Evolutionary conservation across 2,888 invertebrate genomes (phyloP).

Genomic region (Euplagia quadripunctaria): DNA sequence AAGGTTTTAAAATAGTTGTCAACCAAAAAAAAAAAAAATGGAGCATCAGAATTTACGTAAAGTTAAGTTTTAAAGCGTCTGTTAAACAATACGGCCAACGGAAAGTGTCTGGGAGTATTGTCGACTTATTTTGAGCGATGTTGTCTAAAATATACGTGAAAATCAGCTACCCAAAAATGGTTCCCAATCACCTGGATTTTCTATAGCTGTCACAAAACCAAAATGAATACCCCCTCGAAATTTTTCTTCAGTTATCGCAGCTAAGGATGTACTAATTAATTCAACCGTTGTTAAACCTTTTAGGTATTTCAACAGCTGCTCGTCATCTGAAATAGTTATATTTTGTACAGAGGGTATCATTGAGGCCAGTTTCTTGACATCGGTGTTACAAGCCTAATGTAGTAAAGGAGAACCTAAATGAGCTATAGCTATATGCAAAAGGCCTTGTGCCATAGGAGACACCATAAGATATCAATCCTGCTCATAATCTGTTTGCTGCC

Average conservation of each 20-base stretch:
- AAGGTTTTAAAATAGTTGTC: no score
- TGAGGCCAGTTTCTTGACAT: conserved; percentile 65
- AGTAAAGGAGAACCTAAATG: conserved; percentile 84
- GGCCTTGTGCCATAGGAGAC: conserved; percentile 79
- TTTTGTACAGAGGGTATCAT: conserved; percentile 68
- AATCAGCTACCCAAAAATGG: no score
- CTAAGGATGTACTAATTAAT: conserved; percentile 68
- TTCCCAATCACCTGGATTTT: conserved; percentile 75
- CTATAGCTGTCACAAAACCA: conserved; percentile 82
- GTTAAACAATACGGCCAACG: no score
- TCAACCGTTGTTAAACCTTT: conserved; percentile 68
- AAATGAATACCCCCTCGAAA: conserved; percentile 76
- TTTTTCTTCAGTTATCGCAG: conserved; percentile 55
- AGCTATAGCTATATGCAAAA: conserved; percentile 85
- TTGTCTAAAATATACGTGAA: no score
- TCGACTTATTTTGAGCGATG: no score
- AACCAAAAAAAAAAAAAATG: no score
- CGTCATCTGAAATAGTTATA: conserved; percentile 55
- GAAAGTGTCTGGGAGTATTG: no score
- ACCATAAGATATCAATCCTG: conserved; percentile 77
- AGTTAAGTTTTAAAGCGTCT: no score
- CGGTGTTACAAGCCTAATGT: conserved; percentile 79
- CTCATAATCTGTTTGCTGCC: no score
- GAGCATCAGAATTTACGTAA: no score
- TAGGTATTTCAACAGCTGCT: conserved; percentile 69